Base-by-base conservation (phyloP, 2,888 invertebrate species). In the Cremastobaeus sp. region DNA sequence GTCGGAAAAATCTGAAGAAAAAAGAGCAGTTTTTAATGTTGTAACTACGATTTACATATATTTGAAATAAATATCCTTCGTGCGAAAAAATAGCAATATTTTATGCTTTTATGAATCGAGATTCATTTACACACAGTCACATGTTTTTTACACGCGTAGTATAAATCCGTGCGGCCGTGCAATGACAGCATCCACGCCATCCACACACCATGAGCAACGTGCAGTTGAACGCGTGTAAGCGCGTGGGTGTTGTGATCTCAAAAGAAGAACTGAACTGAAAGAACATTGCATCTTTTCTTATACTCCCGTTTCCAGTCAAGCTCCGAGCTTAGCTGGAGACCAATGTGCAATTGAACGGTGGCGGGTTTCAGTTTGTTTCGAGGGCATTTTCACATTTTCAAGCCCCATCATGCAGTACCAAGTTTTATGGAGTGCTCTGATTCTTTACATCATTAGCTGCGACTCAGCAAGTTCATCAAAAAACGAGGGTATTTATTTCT, bases 371-470 rank as follows among this genome's bases (percentile, higher is more conserved):
- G 3, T 11, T 32, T 21, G 32, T 45, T 57, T 57, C 6, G 3
- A 32, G 21, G 32, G 30, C 9, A 12, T 21, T 28, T 48, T 43
- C 28, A 37, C 48, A 30, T 54, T 21, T 37, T 47, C 8, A 11
- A 30, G 20, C 11, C 32, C 32, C 43, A 64, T 32, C 6, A 76
- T 74, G 74, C 65, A 43, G 47, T 34, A 34, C 34, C 52, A 50
- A 35, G 59, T 65, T 15, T 21, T 74, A 3, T 75, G 57, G 50
- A 43, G 45, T 62, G 54, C 66, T 21, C 5, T 77, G 20, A 21
- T 76, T 4, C 30, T 76, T 35, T 77, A 65, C 45, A 55, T 45
- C 21, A 18, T 73, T 30, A 43, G 59, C 15, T 71, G 66, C 17
- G 45, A 71, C 34, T 68, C 47, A 21, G 54, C 64, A 39, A 57